These are phyloP conservation scores for Drosophila percnosoma DNA, from an alignment of 2,888 invertebrate genomes.

Conservation along the genomic window DNA sequence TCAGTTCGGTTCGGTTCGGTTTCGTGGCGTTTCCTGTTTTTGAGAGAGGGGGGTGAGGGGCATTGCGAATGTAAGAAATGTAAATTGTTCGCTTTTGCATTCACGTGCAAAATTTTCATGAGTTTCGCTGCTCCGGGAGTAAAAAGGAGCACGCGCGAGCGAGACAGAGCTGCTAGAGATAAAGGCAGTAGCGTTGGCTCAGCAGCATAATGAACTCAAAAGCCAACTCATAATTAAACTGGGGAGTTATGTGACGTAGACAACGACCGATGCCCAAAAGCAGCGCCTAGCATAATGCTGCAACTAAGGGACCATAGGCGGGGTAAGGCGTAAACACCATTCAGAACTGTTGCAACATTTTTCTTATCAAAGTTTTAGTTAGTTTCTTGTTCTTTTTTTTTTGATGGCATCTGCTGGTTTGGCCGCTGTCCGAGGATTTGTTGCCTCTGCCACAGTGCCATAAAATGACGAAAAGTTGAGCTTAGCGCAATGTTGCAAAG, in stretches of 20 bases:
- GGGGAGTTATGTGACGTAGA: constrained; percentile 79
- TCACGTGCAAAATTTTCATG: constrained; percentile 78
- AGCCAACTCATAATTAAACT: constrained; percentile 79
- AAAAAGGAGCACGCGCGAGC: constrained; percentile 28
- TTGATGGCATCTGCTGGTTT: not conserved
- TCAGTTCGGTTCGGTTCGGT: constrained; percentile 16
- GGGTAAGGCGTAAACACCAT: constrained; percentile 13
- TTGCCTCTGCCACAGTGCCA: constrained; percentile 28
- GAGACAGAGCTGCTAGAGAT: not conserved
- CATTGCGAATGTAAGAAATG: constrained; percentile 75
- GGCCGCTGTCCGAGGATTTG: constrained; percentile 52
- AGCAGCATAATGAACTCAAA: constrained; percentile 74
- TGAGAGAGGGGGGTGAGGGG: constrained; percentile 1
- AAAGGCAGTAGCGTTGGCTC: constrained; percentile 56
- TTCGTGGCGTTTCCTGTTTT: constrained; percentile 14
- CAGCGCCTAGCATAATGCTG: constrained; percentile 21
- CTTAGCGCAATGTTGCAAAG: constrained; percentile 42
- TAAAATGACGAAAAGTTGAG: constrained; percentile 58
- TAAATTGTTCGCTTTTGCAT: constrained; percentile 76
- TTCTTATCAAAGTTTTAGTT: constrained; percentile 43
- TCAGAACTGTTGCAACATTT: constrained; percentile 56
- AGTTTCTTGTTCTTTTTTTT: not conserved
- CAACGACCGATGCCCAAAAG: constrained; percentile 50
- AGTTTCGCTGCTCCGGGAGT: constrained; percentile 49
- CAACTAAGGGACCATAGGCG: constrained; percentile 9